Base-by-base conservation (phyloP, 2,888 invertebrate genomes). In the Mesorhabditis spiculigera region DNA sequence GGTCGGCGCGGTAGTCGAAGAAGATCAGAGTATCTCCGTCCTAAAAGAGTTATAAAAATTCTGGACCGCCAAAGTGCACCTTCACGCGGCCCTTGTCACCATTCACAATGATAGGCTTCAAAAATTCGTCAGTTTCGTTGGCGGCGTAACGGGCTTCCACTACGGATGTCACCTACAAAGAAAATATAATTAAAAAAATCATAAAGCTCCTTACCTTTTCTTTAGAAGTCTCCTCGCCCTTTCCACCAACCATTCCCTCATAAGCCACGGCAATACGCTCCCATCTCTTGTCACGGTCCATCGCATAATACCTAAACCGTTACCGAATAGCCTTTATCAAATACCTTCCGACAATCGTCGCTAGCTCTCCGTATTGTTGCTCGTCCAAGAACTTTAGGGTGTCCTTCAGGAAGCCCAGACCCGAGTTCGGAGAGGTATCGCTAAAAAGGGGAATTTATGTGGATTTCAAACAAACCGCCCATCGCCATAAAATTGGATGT, bases 21-120 rank as follows among this genome's bases (percentile, higher is more conserved):
- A 88, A 88, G n/a, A 88, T 72, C 63, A 88, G 71, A 16, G 88
- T 88, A 75, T 88, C 88, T 67, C 83, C 82, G 70, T 87, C 87
- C 13, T 71, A 63, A 13, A 77, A 13, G 10, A 50, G n/a, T 13
- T 50, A 50, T 43, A 69, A 63, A 10, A n/a, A n/a, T 10, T 10
- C 8, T 63, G 28, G 10, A 63, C 8, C 28, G 16, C 64, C 16
- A 63, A 41, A 16, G 8, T 41, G 10, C 16, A 16, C 64, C 41
- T 41, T 63, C 13, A 63, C n/a, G 8, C 41, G 8, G 8, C 41
- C 64, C 64, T 63, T 16, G 8, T 63, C 64, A 10, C n/a, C 64
- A 63, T 16, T n/a, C 77, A 80, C 68, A 45, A 80, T 76, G 50
- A 88, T 87, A 4, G 88, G 88, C 73, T 86, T 87, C 63, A 88